phyloP scores from a whole-genome alignment of 2,113 vertebrate species.

The Equus quagga region DNA sequence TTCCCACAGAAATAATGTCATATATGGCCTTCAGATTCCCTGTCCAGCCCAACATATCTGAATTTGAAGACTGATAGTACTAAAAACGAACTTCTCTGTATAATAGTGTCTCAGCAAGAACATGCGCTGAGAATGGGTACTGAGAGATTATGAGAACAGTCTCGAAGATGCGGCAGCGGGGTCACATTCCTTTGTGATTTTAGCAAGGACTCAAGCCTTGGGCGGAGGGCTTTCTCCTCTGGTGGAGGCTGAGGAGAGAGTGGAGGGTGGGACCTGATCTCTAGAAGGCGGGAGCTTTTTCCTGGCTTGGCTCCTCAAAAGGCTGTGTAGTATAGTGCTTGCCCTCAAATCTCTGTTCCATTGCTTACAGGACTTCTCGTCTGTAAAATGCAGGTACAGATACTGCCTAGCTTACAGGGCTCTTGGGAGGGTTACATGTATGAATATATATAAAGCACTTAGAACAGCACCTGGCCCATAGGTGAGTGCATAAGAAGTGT shows the following conservation, averaged over 20 bases:
- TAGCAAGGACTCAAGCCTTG: background rate
- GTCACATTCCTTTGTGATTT: background rate
- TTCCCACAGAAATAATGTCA: slow-evolving; percentile 47
- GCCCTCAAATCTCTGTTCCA: slow-evolving; percentile 3
- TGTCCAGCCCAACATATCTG: slow-evolving; percentile 34
- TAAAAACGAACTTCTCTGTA: slow-evolving; percentile 16
- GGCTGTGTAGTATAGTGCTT: background rate
- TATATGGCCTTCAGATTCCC: slow-evolving; percentile 16
- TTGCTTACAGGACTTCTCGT: background rate
- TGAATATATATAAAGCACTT: background rate
- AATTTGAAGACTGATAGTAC: slow-evolving; percentile 59
- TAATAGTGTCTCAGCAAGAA: slow-evolving; percentile 55
- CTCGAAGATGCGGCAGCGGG: background rate
- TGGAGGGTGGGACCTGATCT: background rate
- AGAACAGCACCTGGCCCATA: background rate
- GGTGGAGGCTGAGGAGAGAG: background rate
- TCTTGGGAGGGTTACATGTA: slow-evolving; percentile 14
- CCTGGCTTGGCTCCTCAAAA: slow-evolving; percentile 13
- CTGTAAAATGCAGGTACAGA: slow-evolving; percentile 1
- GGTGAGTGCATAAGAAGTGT: background rate
- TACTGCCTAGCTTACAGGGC: background rate
- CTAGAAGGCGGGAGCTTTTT: slow-evolving; percentile 14
- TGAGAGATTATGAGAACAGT: slow-evolving; percentile 1
- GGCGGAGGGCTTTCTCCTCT: slow-evolving; percentile 23
- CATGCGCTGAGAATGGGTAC: background rate